phyloP scores from a whole-genome alignment of 2,888 invertebrate species.

The Nomada ruficornis region DNA sequence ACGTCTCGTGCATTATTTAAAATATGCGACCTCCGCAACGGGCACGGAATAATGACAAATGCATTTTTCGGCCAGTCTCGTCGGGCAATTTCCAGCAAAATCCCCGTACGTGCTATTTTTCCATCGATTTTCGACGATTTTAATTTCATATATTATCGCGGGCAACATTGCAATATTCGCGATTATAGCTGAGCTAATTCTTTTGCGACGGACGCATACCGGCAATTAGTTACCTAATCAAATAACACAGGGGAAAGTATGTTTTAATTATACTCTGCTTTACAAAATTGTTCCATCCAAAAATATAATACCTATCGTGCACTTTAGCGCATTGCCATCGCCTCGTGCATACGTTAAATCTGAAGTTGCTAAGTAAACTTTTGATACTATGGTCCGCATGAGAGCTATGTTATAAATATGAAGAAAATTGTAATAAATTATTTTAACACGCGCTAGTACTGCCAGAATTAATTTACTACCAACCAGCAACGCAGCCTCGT shows the following conservation, averaged over 20 bases:
- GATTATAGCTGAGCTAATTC: slow-evolving; percentile 12
- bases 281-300: too few species aligned
- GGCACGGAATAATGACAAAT: slow-evolving; percentile 68
- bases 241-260: not conserved
- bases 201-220: not conserved
- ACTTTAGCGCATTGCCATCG: too few species aligned
- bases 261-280: too few species aligned
- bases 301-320: too few species aligned
- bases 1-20: slow-evolving; percentile 74
- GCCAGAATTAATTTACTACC: not conserved
- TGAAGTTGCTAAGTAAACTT: too few species aligned
- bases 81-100: slow-evolving; percentile 52
- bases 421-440: too few species aligned
- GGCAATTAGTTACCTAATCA: slow-evolving; percentile 14
- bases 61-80: slow-evolving; percentile 66
- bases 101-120: slow-evolving; percentile 28
- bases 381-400: too few species aligned
- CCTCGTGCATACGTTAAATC: too few species aligned
- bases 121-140: slow-evolving; percentile 25
- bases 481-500: not conserved
- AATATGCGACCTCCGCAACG: slow-evolving; percentile 65
- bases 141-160: slow-evolving; percentile 33
- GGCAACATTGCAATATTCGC: not conserved
- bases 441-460: not conserved
- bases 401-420: too few species aligned